A percentile compares a stretch with the other conserved stretches of the same genome.
phyloP scores from a whole-genome alignment of 2,797 vertebrate species.

The Eulemur albifrons region DNA sequence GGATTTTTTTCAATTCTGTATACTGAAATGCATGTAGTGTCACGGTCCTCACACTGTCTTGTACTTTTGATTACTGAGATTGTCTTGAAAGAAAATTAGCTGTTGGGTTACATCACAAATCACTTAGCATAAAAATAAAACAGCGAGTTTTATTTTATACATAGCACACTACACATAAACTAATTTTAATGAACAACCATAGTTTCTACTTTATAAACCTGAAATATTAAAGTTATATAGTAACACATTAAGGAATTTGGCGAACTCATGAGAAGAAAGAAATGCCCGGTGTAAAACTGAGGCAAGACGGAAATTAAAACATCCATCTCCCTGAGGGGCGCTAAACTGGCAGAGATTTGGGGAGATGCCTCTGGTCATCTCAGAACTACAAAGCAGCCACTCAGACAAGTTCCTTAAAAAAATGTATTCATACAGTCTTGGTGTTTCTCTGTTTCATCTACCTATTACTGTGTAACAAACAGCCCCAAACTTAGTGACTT shows the following conservation, averaged over 20 bases:
- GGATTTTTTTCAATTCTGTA: not conserved
- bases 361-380: not conserved
- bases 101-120: constrained; percentile 30
- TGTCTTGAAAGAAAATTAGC: constrained; percentile 54
- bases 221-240: not conserved
- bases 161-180: constrained; percentile 3
- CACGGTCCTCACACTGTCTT: not conserved
- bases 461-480: not conserved
- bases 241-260: constrained; percentile 15
- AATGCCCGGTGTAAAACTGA: constrained; percentile 1
- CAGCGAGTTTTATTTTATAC: not conserved
- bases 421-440: not conserved
- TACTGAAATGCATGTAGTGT: constrained; percentile 6
- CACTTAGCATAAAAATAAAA: constrained; percentile 17
- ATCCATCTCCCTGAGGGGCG: not conserved
- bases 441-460: not conserved
- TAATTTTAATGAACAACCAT: constrained; percentile 53
- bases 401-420: not conserved
- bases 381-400: not conserved
- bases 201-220: not conserved
- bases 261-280: not conserved
- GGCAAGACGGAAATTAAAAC: not conserved
- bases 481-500: not conserved
- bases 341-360: not conserved
- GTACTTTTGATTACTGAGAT: constrained; percentile 47